A percentile compares a stretch with the other conserved stretches of the same genome.
Conservation (phyloP, 2,113 vertebrate genomes). For the Ptilorrhoa leucosticta region DNA sequence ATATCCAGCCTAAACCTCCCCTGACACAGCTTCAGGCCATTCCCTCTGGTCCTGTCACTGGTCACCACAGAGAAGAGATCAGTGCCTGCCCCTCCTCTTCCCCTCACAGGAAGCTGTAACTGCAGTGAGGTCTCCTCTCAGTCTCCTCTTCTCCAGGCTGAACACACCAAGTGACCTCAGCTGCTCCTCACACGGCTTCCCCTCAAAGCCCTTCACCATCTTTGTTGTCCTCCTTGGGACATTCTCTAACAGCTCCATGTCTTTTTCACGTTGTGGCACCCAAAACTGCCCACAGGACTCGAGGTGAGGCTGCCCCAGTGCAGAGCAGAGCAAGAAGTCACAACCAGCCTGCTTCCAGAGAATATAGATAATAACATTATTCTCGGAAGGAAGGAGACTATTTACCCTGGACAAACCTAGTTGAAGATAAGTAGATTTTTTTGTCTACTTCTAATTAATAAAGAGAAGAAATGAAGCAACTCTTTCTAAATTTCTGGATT, state of each 20-base stretch:
- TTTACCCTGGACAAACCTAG: neutral
- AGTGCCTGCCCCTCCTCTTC: neutral
- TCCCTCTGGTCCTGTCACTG: neutral
- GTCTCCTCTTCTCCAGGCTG: neutral
- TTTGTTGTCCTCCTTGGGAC: neutral
- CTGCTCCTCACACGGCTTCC: neutral
- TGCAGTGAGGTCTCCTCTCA: neutral
- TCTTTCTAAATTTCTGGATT: neutral
- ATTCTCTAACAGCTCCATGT: neutral
- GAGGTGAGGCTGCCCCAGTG: neutral
- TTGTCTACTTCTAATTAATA: neutral
- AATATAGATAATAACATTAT: neutral
- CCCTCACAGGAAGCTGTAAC: neutral
- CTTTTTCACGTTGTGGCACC: neutral
- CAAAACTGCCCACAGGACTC: neutral
- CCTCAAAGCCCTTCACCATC: neutral
- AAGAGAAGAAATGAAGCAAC: neutral
- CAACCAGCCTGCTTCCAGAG: neutral
- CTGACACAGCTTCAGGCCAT: neutral
- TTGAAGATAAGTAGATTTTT: neutral
- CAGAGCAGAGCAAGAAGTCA: neutral
- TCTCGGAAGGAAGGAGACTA: neutral
- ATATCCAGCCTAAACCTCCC: fast-evolving
- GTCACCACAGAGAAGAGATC: neutral
- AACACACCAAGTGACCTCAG: neutral